Evolutionary conservation across 1,140 invertebrate genomes (phyloP), one percentile per base, ranked within the genome.

Genomic region (Aculops lycopersici): DNA sequence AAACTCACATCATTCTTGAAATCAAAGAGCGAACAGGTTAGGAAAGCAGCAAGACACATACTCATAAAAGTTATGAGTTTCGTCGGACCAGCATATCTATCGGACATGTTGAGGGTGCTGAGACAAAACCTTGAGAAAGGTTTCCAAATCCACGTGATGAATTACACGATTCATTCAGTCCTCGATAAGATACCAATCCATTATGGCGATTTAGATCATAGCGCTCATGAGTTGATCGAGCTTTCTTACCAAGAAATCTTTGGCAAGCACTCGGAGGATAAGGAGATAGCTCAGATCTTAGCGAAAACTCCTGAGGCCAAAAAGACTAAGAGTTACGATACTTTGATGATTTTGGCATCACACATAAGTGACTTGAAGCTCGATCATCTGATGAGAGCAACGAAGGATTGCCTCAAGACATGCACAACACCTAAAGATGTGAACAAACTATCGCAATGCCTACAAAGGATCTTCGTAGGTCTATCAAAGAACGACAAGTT

Each of bases 61-160:
- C 58, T 94, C 0, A 69, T 81, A 42, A 78, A 81, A 56, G 76
- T 90, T 18, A 73, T 86, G 67, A 48, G 69, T 2, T 67, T 73
- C 1, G 59, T 95, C 1, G 86, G 88, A 1, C 69, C 78, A 0
- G 57, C 64, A 15, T 81, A 81, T 54, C 64, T 95, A 43, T 62
- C 66, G 17, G 59, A 70, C 50, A 56, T 92, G 5, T 53, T 94
- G 3, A 65, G 67, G 41, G 80, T 90, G 57, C 64, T 94, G 50
- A 70, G 69, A 35, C 59, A 71, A 14, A 55, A 81, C 4, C 59
- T 94, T 38, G 78, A 68, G 0, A 68, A 71, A 54, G 88, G 88
- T 8, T 94, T 76, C 52, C 83, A 92, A 63, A 67, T 86, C 16
- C 84, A 94, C 50, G 80, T 94, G 0, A 59, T 94, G 14, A 72